A percentile compares a stretch with the other conserved stretches of the same genome.
These are phyloP conservation scores for Exocentrus adspersus DNA, from an alignment of 2,888 invertebrate genomes.

Conservation along the genomic window DNA sequence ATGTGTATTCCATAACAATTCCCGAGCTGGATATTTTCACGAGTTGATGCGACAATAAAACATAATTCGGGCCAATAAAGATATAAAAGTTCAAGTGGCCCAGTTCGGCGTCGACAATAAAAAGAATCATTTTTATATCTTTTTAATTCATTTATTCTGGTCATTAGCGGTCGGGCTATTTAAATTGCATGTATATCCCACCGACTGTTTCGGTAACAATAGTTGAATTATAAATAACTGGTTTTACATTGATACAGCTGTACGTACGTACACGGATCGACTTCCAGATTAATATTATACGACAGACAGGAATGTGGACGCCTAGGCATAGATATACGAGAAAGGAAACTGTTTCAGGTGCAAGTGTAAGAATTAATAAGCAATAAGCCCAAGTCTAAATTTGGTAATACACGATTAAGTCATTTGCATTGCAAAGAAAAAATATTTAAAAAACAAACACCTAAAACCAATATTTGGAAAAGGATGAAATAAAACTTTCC, in stretches of 20 bases:
- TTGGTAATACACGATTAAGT: too few relatives aligned
- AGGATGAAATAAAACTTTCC: too few relatives aligned
- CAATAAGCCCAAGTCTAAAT: too few relatives aligned
- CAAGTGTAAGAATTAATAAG: too few relatives aligned
- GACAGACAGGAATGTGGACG: neutral
- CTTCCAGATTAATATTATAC: neutral
- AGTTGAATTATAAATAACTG: slow-evolving; percentile 2
- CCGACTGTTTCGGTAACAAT: neutral
- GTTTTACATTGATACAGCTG: slow-evolving; percentile 5
- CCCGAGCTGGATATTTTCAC: neutral
- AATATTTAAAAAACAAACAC: too few relatives aligned
- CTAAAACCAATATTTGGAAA: too few relatives aligned
- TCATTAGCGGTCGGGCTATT: neutral
- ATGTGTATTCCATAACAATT: neutral
- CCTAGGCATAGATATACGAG: neutral
- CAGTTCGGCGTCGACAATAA: neutral
- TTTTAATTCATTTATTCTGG: slow-evolving; percentile 11
- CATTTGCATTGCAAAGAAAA: too few relatives aligned
- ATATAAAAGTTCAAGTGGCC: neutral
- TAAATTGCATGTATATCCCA: neutral
- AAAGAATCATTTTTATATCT: slow-evolving; percentile 2
- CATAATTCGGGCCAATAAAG: neutral
- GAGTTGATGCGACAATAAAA: slow-evolving; percentile 1
- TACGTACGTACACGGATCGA: neutral
- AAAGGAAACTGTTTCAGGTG: too few relatives aligned